Evolutionary conservation across 2,113 vertebrate genomes (phyloP).

Genomic region (Larimichthys polyactis): DNA sequence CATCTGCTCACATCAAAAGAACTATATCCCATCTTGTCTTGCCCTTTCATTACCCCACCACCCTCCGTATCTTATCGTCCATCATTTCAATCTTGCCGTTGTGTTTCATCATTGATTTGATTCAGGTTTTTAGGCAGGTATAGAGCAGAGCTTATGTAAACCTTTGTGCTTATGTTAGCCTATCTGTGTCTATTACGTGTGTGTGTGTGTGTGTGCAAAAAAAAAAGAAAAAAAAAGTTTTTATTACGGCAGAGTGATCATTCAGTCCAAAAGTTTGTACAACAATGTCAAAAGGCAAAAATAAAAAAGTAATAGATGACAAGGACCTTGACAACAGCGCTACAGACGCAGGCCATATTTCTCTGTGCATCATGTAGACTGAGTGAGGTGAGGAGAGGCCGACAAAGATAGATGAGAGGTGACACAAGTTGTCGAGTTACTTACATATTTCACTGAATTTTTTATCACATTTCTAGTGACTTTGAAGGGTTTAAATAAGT

Average conservation of each 20-base stretch:
- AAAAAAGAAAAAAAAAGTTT: conserved; percentile 15
- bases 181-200: not conserved
- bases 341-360: conserved; percentile 28
- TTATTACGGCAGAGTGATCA: not conserved
- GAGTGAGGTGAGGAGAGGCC: conserved; percentile 36
- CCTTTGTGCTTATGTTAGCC: conserved; percentile 7
- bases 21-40: not conserved
- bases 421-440: conserved; percentile 16
- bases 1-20: not conserved
- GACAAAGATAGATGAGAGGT: conserved; percentile 36
- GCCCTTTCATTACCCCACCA: conserved; percentile 1
- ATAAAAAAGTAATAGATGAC: conserved; percentile 48
- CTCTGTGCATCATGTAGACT: conserved; percentile 27
- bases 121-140: conserved; percentile 45
- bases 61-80: not conserved
- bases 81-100: conserved; percentile 43
- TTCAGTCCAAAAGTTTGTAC: conserved; percentile 14
- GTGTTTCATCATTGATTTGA: conserved; percentile 64
- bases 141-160: conserved; percentile 39
- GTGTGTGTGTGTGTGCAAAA: not conserved
- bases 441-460: not conserved
- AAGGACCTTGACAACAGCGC: conserved; percentile 54
- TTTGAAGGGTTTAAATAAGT: not conserved
- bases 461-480: not conserved
- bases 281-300: conserved; percentile 25